Percentiles rank a stretch among this genome's conserved stretches.
These are phyloP conservation scores for Stercorarius parasiticus DNA, from an alignment of 2,113 vertebrate genomes.

Conservation along the genomic window DNA sequence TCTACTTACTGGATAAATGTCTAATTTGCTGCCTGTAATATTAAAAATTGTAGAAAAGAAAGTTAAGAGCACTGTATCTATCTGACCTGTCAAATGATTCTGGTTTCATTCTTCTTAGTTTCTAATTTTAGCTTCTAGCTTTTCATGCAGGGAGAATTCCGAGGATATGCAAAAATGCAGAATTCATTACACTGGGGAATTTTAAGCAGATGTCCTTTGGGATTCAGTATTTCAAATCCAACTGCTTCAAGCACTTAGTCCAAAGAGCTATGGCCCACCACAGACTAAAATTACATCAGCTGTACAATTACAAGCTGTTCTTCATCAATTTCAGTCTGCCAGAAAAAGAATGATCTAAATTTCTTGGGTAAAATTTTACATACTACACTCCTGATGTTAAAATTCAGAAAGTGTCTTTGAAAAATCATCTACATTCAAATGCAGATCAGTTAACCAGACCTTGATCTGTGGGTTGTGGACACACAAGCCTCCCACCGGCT, in stretches of 20 bases:
- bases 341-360: neutral
- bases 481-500: neutral
- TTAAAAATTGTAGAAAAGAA: neutral
- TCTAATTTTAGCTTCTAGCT: neutral
- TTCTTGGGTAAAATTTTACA: neutral
- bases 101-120: neutral
- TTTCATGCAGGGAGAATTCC: neutral
- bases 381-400: neutral
- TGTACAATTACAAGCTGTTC: neutral
- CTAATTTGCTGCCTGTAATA: neutral
- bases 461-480: neutral
- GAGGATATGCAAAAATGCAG: neutral
- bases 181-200: neutral
- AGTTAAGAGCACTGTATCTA: neutral
- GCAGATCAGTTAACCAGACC: neutral
- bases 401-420: neutral
- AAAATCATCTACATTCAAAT: neutral
- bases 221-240: neutral
- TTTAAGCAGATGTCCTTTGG: neutral
- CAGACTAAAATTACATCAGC: neutral
- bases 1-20: neutral
- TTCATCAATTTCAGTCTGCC: neutral
- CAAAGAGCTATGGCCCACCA: neutral
- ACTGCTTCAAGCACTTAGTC: neutral
- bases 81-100: neutral